Evolutionary conservation across 1,140 invertebrate species (phyloP), one percentile per base, ranked within the genome.

Genomic region (Drosophila nigrodunni): DNA sequence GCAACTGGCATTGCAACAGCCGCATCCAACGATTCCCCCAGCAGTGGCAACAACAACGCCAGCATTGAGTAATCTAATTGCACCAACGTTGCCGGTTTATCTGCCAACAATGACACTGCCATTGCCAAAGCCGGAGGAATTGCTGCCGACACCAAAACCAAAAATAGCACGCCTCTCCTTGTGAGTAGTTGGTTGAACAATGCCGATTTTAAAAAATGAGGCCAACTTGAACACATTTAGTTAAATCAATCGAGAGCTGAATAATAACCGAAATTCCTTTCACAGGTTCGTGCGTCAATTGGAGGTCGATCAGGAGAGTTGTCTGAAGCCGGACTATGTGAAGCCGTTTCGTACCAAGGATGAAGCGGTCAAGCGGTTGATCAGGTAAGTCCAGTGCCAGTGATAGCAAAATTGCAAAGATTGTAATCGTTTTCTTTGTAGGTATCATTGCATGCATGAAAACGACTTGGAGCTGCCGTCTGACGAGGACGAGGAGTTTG

Each of bases 391-490:
- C 13, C 25, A 4, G 0, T 5, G 25, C n/a, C n/a, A n/a, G n/a
- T n/a, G n/a, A 8, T 8, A 21, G 21, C 9, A 7, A 1, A 46
- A 1, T 13, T 2, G 0, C 18, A 3, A 41, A 10, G 0, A 15
- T 1, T 1, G n/a, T 5, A 15, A 7, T 30, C 1, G 39, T 10
- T 43, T 72, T 21, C 1, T 61, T 49, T 77, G 8, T n/a, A 92
- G 92, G 61, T 98, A 97, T 93, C 97, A 98, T 92, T 96, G 97
- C 59, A 95, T 95, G 80, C 94, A 96, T 85, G 95, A 96, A 72
- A 94, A 94, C 60, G 94, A 95, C 47, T 94, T 94, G 69, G 93
- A 94, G 47, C 94, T 95, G 76, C 95, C 96, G 86, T 93, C 96
- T 46, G 93, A 94, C 47, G 96, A 97, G 78, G 96, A 96, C 65